phyloP scores from a whole-genome alignment of 2,888 invertebrate species.

The Sinhomidia bicolor region DNA sequence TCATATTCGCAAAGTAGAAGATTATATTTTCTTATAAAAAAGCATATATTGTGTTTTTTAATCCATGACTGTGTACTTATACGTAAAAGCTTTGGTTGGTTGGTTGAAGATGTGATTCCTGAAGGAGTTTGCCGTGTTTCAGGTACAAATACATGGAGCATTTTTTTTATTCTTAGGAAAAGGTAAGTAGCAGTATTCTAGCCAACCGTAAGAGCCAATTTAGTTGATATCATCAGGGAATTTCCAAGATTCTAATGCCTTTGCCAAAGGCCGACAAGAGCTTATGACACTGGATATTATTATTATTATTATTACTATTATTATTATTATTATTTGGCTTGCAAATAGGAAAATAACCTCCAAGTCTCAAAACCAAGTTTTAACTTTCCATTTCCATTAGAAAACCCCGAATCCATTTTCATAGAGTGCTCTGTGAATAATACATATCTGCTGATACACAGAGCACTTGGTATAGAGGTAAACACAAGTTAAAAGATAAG shows the following conservation, averaged over 20 bases:
- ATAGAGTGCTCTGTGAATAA: neutral
- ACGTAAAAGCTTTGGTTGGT: neutral
- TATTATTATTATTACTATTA: too few species aligned
- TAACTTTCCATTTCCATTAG: neutral
- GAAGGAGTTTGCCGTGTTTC: too few species aligned
- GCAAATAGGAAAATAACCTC: neutral
- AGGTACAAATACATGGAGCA: neutral
- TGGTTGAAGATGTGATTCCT: too few species aligned
- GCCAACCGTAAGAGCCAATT: constrained; percentile 1
- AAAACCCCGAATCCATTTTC: neutral
- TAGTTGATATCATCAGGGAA: constrained; percentile 17
- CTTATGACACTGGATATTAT: constrained; percentile 1
- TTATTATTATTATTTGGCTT: too few species aligned
- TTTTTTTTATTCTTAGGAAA: neutral
- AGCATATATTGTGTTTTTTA: neutral
- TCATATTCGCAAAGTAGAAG: too few species aligned
- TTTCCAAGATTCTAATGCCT: neutral
- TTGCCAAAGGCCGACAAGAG: neutral
- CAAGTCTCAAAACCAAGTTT: neutral
- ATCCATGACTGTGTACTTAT: neutral
- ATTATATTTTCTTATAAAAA: too few species aligned
- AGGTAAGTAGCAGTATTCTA: neutral
- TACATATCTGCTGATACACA: too few species aligned
- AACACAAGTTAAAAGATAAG: too few species aligned
- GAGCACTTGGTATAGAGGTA: too few species aligned